These are phyloP conservation scores for Gallirallus australis DNA, from an alignment of 2,797 vertebrate genomes.

Conservation along the genomic window DNA sequence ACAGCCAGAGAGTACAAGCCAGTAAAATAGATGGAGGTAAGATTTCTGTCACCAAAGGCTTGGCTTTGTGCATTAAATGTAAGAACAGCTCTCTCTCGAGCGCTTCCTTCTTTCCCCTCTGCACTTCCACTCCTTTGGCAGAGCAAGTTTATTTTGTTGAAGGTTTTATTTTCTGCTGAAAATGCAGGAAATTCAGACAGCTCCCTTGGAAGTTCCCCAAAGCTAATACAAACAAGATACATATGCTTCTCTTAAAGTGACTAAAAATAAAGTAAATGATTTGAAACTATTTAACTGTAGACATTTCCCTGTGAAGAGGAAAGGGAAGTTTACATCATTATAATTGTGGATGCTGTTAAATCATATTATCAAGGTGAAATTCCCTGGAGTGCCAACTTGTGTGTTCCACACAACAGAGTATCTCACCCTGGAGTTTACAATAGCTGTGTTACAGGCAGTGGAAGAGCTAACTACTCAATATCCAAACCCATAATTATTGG, in stretches of 20 bases:
- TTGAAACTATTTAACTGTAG: slow-evolving; percentile 71
- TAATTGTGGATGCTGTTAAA: slow-evolving; percentile 14
- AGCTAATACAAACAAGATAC: slow-evolving; percentile 81
- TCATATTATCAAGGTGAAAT: slow-evolving; percentile 56
- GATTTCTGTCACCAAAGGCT: slow-evolving; percentile 12
- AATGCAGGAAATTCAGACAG: slow-evolving; percentile 79
- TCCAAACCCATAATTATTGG: background rate
- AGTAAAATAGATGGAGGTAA: slow-evolving; percentile 56
- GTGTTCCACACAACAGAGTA: background rate
- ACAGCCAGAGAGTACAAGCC: background rate
- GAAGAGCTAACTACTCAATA: background rate
- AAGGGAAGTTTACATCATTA: slow-evolving; percentile 70
- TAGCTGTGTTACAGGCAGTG: background rate
- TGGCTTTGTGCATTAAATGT: background rate
- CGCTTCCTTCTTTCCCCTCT: background rate
- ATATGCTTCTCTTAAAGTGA: slow-evolving; percentile 73
- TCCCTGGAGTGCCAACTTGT: background rate
- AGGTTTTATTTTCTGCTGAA: slow-evolving; percentile 82
- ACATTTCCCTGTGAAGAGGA: slow-evolving; percentile 66
- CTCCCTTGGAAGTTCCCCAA: slow-evolving; percentile 78
- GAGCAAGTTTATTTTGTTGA: slow-evolving; percentile 64
- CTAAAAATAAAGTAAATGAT: slow-evolving; percentile 78
- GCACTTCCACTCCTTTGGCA: slow-evolving; percentile 20
- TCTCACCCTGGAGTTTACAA: background rate
- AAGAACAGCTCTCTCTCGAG: slow-evolving; percentile 1